Evolutionary conservation across 2,797 vertebrate genomes (phyloP).

Genomic region (Myioborus melanocephalus): DNA sequence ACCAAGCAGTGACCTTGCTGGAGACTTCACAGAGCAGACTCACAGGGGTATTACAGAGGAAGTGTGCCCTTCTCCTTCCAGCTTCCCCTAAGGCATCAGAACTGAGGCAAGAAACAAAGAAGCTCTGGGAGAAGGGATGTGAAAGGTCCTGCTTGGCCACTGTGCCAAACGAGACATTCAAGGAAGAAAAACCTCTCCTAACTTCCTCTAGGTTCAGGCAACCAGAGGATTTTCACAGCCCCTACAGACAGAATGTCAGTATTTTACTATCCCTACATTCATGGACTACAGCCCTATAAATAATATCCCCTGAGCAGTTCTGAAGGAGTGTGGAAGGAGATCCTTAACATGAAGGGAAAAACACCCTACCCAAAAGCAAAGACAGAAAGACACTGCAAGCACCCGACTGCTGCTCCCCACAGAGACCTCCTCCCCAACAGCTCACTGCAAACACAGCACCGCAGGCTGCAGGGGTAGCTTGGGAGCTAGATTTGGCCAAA

Average conservation of each 20-base stretch:
- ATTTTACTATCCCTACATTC: neutral
- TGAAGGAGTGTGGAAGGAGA: neutral
- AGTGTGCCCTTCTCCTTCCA: constrained; percentile 3
- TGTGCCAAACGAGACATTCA: neutral
- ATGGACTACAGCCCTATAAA: neutral
- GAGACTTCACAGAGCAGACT: neutral
- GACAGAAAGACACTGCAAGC: neutral
- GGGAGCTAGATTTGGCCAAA: neutral
- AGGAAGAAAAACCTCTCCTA: neutral
- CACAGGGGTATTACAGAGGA: neutral
- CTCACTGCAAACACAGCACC: neutral
- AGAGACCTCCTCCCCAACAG: neutral
- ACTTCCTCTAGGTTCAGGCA: neutral
- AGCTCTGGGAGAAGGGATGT: neutral
- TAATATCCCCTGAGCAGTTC: neutral
- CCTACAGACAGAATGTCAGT: neutral
- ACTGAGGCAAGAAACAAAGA: constrained; percentile 6
- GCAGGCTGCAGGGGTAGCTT: neutral
- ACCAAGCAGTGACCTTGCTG: neutral
- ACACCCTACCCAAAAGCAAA: neutral
- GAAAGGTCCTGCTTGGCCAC: neutral
- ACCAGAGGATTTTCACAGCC: neutral
- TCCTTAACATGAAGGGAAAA: neutral
- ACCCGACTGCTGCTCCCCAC: neutral
- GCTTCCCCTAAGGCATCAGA: neutral